Percentiles rank a stretch among this genome's conserved stretches.
Conservation (phyloP, 2,888 invertebrate species). For the Nomada fabriciana region DNA sequence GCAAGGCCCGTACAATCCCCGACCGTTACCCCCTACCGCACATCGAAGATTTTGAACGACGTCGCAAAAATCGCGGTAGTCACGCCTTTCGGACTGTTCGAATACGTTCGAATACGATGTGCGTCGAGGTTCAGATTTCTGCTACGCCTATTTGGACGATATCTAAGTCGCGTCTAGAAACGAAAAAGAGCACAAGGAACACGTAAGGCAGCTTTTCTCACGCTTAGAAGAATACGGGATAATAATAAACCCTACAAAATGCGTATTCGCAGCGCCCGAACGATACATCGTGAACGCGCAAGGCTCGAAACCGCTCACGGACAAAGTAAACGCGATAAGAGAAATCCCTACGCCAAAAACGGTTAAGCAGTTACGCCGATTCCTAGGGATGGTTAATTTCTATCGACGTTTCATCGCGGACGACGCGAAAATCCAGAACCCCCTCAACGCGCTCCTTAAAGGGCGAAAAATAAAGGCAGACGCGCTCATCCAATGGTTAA, state of each 20-base stretch:
- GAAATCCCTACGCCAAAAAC: neutral
- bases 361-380: neutral
- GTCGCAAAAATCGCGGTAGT: fast-evolving
- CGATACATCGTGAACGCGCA: neutral
- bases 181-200: neutral
- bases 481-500: neutral
- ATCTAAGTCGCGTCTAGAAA: constrained; percentile 6
- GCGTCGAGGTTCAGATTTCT: constrained; percentile 1
- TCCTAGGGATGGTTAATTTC: constrained; percentile 17
- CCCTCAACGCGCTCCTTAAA: neutral
- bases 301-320: constrained; percentile 1
- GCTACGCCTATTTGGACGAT: constrained; percentile 11
- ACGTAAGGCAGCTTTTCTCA: neutral
- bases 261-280: neutral
- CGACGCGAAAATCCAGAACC: neutral
- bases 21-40: constrained; percentile 18
- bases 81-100: neutral
- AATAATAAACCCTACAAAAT: constrained; percentile 9
- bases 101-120: constrained; percentile 3
- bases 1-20: neutral
- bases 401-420: constrained; percentile 12
- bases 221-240: neutral
- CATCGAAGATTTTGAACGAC: constrained; percentile 4
- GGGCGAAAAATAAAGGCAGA: neutral
- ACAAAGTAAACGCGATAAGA: neutral